Evolutionary conservation across 2,888 invertebrate genomes (phyloP), one percentile per base, ranked within the genome.

Genomic region (Electrophaes corylata): DNA sequence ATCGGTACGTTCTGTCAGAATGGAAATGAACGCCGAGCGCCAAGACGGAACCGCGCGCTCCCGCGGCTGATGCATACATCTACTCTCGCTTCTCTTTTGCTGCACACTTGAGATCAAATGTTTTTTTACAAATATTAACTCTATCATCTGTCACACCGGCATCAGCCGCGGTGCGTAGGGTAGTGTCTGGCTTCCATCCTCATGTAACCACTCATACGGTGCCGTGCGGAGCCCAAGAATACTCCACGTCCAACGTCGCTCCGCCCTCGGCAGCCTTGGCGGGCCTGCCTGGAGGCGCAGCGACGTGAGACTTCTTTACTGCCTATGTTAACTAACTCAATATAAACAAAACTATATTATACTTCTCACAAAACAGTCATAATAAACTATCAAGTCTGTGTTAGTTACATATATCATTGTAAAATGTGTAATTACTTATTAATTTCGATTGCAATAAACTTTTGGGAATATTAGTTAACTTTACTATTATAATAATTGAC

Each of bases 51-150:
- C 43, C 73, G 69, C 67, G 74, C 70, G 79, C 79, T 73, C 79
- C 81, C 71, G 81, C 81, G 75, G 79, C 84, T 79, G 82, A 76
- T 78, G 82, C 85, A 72, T 75, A 81, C 86, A 85, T 83, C 84
- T 84, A 76, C 86, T 80, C 81, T 78, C 84, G 81, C 85, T 77
- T 82, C 87, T 86, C 88, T 84, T 88, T 88, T 88, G 90, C 89
- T 89, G 89, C 90, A 88, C 89, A 88, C 91, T 90, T 91, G 91
- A 91, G 91, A 91, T 91, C 91, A 91, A 89, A 90, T 90, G 87
- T 88, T 89, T 88, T 88, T 88, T 88, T 88, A 87, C 84, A 87
- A 82, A 86, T 77, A 86, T 85, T 83, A 84, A 88, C 84, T 82
- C 83, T 88, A 86, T 85, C 82, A 84, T 85, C 88, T 85, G 83